phyloP scores from a whole-genome alignment of 1,140 invertebrate genomes.

The Apis cerana region DNA sequence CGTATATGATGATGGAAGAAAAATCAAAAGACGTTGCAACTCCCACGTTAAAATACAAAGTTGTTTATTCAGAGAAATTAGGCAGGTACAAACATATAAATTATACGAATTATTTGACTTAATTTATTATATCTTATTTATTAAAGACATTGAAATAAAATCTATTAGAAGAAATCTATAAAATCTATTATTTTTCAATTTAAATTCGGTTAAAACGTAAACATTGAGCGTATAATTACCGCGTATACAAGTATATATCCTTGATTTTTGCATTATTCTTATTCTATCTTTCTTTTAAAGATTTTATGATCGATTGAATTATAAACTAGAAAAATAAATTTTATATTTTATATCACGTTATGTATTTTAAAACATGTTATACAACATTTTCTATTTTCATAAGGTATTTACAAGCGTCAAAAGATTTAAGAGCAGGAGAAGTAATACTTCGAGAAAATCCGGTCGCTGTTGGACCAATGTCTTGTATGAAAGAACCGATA shows the following conservation, averaged over 20 bases:
- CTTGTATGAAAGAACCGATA: constrained; percentile 78
- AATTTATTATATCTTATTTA: not conserved
- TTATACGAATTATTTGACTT: not conserved
- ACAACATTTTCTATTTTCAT: constrained; percentile 9
- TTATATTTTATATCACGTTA: not conserved
- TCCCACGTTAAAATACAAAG: constrained; percentile 58
- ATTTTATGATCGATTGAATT: not conserved
- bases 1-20: constrained; percentile 17
- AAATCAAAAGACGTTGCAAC: not conserved
- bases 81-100: constrained; percentile 66
- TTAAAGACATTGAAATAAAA: not conserved
- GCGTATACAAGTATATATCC: not conserved
- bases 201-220: not conserved
- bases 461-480: constrained; percentile 82
- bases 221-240: not conserved
- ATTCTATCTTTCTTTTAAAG: not conserved
- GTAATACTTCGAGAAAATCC: constrained; percentile 84
- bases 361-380: not conserved
- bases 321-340: not conserved
- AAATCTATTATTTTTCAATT: not conserved
- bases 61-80: constrained; percentile 64
- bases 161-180: not conserved
- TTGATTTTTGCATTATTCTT: not conserved
- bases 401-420: constrained; percentile 83
- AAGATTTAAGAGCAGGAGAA: constrained; percentile 83